Percentiles rank a stretch among this genome's conserved stretches.
phyloP scores from a whole-genome alignment of 2,797 vertebrate genomes.

The Semaprochilodus insignis region DNA sequence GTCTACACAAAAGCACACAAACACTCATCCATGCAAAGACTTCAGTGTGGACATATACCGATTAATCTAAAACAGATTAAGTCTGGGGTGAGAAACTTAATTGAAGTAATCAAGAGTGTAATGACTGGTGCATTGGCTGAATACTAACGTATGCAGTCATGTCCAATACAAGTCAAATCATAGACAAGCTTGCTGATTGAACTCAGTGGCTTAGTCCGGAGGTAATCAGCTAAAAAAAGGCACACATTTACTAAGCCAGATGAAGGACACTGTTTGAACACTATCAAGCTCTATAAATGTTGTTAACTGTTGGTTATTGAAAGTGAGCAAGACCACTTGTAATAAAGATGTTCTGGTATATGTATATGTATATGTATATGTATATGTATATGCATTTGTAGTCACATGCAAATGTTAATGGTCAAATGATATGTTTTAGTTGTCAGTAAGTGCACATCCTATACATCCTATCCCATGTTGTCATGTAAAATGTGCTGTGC shows the following conservation, averaged over 20 bases:
- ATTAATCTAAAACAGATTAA: conserved; percentile 63
- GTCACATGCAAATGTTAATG: too few relatives aligned
- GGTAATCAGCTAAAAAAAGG: conserved; percentile 63
- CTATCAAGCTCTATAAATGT: conserved; percentile 7
- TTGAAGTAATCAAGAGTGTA: conserved; percentile 66
- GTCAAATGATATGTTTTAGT: too few relatives aligned
- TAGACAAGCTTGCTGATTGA: conserved; percentile 44
- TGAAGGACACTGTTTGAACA: conserved; percentile 24
- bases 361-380: too few relatives aligned
- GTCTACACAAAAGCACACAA: conserved; percentile 5
- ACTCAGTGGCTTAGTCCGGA: conserved; percentile 22
- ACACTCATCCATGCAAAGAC: not conserved
- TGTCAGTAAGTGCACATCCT: too few relatives aligned
- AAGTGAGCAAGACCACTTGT: conserved; percentile 15
- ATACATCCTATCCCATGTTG: too few relatives aligned
- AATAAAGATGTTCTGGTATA: too few relatives aligned
- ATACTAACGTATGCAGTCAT: conserved; percentile 50
- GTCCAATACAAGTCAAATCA: conserved; percentile 67
- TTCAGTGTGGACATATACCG: conserved; percentile 47
- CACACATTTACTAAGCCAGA: conserved; percentile 14
- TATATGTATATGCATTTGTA: too few relatives aligned
- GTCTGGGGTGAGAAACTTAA: conserved; percentile 60
- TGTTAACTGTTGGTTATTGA: conserved; percentile 20
- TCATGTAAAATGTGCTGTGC: too few relatives aligned
- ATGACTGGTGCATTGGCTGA: conserved; percentile 64